Conservation (phyloP, 2,113 vertebrate genomes). For the Esox niger region DNA sequence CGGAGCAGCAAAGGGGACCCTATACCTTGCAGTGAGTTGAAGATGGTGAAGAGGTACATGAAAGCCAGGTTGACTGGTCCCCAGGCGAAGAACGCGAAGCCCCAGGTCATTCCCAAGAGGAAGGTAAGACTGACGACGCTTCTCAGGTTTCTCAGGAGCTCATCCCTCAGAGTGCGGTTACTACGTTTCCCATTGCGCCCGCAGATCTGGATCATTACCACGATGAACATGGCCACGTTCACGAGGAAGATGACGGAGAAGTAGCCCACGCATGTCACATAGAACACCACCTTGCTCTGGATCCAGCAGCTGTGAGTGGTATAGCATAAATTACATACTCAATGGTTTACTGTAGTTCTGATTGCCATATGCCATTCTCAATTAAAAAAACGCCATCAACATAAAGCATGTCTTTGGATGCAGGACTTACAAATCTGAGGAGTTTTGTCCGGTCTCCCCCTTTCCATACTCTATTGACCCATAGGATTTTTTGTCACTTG, state of each 20-base stretch:
- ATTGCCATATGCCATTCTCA: too few species aligned
- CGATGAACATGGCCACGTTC: constrained; percentile 95
- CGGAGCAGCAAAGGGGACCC: too few species aligned
- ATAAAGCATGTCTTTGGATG: not conserved
- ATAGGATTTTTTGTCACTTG: constrained; percentile 77
- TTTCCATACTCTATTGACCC: constrained; percentile 72
- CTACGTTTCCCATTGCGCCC: constrained; percentile 93
- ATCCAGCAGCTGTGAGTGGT: constrained; percentile 86
- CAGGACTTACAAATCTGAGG: constrained; percentile 86
- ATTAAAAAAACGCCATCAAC: too few species aligned
- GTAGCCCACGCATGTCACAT: constrained; percentile 85
- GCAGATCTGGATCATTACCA: constrained; percentile 97
- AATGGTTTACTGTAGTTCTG: too few species aligned
- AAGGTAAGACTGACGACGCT: constrained; percentile 94
- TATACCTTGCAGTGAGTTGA: constrained; percentile 94
- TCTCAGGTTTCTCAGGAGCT: constrained; percentile 89
- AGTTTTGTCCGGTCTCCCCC: constrained; percentile 60
- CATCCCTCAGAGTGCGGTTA: constrained; percentile 85
- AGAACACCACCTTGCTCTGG: constrained; percentile 77
- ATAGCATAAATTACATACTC: too few species aligned
- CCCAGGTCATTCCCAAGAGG: constrained; percentile 96
- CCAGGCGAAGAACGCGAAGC: constrained; percentile 96
- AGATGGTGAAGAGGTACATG: constrained; percentile 93
- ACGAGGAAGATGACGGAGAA: constrained; percentile 91
- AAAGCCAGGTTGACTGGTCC: constrained; percentile 84